Evolutionary conservation across 2,797 vertebrate species (phyloP).

Genomic region (Lateolabrax maculatus): DNA sequence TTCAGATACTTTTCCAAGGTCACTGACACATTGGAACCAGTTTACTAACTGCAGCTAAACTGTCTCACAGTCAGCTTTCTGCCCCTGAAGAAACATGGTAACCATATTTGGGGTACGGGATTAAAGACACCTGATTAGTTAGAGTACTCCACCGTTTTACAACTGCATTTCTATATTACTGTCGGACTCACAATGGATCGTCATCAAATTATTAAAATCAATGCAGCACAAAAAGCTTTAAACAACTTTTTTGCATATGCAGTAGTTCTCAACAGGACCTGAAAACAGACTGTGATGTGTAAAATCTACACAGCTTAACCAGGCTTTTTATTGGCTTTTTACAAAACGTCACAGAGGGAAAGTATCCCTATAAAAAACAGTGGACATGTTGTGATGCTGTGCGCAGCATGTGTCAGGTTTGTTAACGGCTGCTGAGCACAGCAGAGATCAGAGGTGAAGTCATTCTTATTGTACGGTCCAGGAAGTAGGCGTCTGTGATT

Average conservation of each 20-base stretch:
- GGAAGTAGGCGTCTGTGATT: slow-evolving; percentile 20
- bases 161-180: background rate
- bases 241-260: background rate
- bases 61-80: background rate
- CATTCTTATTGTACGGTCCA: background rate
- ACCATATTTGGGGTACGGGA: background rate
- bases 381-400: background rate
- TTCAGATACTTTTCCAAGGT: background rate
- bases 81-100: background rate
- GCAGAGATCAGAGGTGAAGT: slow-evolving; percentile 21
- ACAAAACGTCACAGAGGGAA: background rate
- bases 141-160: background rate
- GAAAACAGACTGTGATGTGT: slow-evolving; percentile 8
- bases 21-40: background rate
- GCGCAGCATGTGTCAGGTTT: background rate
- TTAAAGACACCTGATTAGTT: background rate
- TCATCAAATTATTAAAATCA: background rate
- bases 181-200: no score
- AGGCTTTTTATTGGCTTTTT: background rate
- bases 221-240: background rate
- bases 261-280: background rate
- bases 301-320: background rate
- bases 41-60: background rate
- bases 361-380: background rate
- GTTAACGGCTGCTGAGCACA: slow-evolving; percentile 15